Conservation (phyloP, 2,797 vertebrate genomes). For the Spheniscus humboldti region DNA sequence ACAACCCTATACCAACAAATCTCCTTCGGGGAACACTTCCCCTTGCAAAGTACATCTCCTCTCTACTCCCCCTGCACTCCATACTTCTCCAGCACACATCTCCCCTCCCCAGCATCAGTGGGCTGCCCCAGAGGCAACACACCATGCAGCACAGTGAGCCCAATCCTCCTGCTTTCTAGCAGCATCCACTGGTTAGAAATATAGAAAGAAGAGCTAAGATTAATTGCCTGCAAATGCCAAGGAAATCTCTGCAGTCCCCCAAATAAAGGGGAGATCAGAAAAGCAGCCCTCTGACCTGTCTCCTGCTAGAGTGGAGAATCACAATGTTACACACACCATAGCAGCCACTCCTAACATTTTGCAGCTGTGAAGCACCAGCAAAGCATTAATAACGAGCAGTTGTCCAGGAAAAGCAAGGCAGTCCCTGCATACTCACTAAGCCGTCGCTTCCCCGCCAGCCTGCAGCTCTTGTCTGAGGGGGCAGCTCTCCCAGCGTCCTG, state of each 20-base stretch:
- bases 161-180: neutral
- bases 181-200: neutral
- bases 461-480: neutral
- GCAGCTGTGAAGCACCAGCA: neutral
- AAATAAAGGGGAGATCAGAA: neutral
- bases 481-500: neutral
- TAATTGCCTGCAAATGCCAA: neutral
- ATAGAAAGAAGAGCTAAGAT: neutral
- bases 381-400: neutral
- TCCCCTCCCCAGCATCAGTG: neutral
- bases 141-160: neutral
- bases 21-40: neutral
- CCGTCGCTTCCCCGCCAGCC: neutral
- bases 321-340: neutral
- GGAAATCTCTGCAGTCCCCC: neutral
- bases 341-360: neutral
- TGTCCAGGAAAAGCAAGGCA: constrained; percentile 10
- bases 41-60: neutral
- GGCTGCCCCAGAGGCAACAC: neutral
- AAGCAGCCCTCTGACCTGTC: neutral
- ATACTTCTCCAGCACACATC: neutral
- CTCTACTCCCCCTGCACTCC: neutral
- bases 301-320: neutral
- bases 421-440: constrained; percentile 55
- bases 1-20: neutral